Evolutionary conservation across 2,797 vertebrate species (phyloP).

Genomic region (Urophycis tenuis): DNA sequence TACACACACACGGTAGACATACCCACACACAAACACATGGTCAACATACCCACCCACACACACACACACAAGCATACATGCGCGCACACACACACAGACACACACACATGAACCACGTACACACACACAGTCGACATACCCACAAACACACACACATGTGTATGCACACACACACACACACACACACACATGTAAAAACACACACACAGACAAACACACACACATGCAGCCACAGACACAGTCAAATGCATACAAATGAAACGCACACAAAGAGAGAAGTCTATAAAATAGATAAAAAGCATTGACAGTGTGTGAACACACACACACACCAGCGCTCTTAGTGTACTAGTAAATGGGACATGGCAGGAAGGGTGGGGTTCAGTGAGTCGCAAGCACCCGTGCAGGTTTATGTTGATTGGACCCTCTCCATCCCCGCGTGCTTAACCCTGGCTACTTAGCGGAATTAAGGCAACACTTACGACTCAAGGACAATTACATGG

Average conservation of each 20-base stretch:
- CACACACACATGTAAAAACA: not conserved
- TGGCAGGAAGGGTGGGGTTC: not conserved
- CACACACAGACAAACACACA: not conserved
- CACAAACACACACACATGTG: not conserved
- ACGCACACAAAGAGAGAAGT: no score
- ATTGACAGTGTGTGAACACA: not conserved
- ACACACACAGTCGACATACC: conserved; percentile 54
- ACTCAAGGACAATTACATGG: conserved; percentile 35
- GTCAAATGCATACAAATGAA: not conserved
- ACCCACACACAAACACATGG: not conserved
- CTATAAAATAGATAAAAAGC: not conserved
- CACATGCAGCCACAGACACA: not conserved
- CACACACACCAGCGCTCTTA: conserved; percentile 1
- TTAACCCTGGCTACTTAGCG: conserved; percentile 38
- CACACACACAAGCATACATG: not conserved
- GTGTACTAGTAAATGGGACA: conserved; percentile 18
- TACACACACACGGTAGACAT: not conserved
- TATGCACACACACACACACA: not conserved
- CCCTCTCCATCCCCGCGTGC: conserved; percentile 6
- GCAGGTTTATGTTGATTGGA: conserved; percentile 28
- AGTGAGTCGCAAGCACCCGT: conserved; percentile 37
- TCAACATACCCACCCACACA: not conserved
- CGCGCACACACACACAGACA: conserved; percentile 58
- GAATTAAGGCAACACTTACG: conserved; percentile 50
- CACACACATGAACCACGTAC: conserved; percentile 12